Base-by-base conservation (phyloP, 2,888 invertebrate genomes). In the Phyllotreta cruciferae region DNA sequence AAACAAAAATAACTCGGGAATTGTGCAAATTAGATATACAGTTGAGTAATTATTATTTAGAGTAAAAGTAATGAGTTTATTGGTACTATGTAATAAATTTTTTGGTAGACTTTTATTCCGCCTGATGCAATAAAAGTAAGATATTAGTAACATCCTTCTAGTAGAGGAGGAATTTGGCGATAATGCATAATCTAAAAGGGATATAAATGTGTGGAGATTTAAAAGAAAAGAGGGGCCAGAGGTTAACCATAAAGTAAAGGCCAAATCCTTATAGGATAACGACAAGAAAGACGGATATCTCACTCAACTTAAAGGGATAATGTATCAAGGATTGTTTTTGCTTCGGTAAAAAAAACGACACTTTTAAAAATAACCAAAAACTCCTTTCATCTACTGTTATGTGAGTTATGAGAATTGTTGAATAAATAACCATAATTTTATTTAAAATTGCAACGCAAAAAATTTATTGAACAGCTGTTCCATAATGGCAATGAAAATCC, bases 221-320 rank as follows among this genome's bases (percentile, higher is more conserved):
- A 74, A 75, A 74, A 71, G 74, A 73, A 74, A 72, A 71, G 73
- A 72, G 72, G 70, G 72, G 75, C 63, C 66, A 73, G 71, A 74
- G 75, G 77, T 76, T 75, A 75, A 71, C 74, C 75, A 74, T 77
- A 75, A 76, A 77, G 76, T 75, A 77, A 77, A 75, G 73, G 73
- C 71, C 74, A 72, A 73, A 76, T 74, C 75, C 70, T 71, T 42
- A n/a, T n/a, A 67, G 75, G 75, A 77, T 76, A 76, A 76, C 76
- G 74, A 74, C 63, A 56, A 62, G 45, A 62, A 67, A 64, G 71
- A 73, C 71, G 69, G 74, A 74, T 74, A 74, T 75, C 73, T 70
- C 68, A 66, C 62, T 68, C 66, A 8, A 61, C 52, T 64, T 65
- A 67, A 72, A 70, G 69, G 58, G 63, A 63, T 62, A 57, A 64